Evolutionary conservation across 2,888 invertebrate genomes (phyloP).

Genomic region (Venusia cambrica): DNA sequence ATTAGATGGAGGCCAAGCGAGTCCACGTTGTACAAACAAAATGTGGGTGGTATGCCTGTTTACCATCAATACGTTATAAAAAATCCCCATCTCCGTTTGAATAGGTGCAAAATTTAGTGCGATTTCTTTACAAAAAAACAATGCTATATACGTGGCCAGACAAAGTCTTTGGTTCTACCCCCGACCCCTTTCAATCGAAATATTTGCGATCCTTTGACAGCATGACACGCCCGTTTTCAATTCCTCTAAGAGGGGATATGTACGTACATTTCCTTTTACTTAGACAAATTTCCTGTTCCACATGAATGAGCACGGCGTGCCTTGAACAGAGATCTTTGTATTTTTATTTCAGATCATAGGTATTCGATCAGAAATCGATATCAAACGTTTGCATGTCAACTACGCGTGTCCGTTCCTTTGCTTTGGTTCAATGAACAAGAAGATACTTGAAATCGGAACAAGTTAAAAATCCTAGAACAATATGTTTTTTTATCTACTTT

Average conservation of each 20-base stretch:
- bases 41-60: no score
- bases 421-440: constrained; percentile 6
- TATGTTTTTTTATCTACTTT: no score
- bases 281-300: constrained; percentile 29
- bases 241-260: constrained; percentile 41
- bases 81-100: no score
- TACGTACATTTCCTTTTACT: constrained; percentile 31
- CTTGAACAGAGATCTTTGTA: constrained; percentile 20
- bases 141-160: no score
- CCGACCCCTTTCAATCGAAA: constrained; percentile 12
- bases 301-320: constrained; percentile 24
- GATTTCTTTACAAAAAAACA: no score
- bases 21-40: no score
- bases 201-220: constrained; percentile 27
- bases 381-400: constrained; percentile 13
- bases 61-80: no score
- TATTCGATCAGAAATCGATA: constrained; percentile 17
- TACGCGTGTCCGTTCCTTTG: constrained; percentile 6
- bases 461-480: no score
- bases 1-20: no score
- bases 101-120: no score
- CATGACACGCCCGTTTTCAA: constrained; percentile 39
- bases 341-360: constrained; percentile 18
- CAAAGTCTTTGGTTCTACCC: constrained; percentile 11
- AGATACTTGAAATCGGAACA: no score